Evolutionary conservation across 92 coral and sea anemone genomes (phyloP), one percentile per base, ranked within the genome.

Genomic region (Micromussa lordhowensis): DNA sequence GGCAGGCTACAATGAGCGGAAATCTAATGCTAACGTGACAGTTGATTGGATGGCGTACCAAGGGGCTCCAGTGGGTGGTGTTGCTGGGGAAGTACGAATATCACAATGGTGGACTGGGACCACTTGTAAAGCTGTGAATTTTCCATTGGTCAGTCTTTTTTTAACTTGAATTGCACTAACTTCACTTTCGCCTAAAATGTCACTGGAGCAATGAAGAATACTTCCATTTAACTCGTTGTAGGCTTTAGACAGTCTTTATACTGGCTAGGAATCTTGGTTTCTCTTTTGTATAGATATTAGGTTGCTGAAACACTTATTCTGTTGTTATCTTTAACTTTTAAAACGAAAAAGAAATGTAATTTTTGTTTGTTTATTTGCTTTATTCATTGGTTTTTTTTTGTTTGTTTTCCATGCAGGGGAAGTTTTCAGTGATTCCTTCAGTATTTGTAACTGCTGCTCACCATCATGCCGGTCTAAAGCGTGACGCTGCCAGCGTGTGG

Each of bases 91-190:
- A 30, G 81, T 28, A 17, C 84, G 91, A 14, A 68, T 91, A 57
- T 81, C 66, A 32, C 88, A 87, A 58, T 91, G 93, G 93, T 91
- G 93, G 93, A 91, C 91, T 81, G 93, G 93, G 7, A 91, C 93
- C 10, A 75, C 79, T 38, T 91, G 93, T 77, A 80, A 75, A 72
- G 44, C 44, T 13, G 88, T 91, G 3, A 30, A 68, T 11, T 66
- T 91, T 3, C 93, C 93, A 4, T 44, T 54, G 68, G 93, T 91
- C 16, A 82, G 86, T 77, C 32, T 35, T n/a, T 21, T 17, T 3
- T 26, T 17, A 26, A 26, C 17, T 81, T 22, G 0, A 24, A 48
- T 64, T 17, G 16, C 14, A 78, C 51, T 44, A 8, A 44, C 51
- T 40, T 40, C 48, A 40, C 48, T 40, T 40, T 40, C 7, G 48